phyloP scores from a whole-genome alignment of 2,888 invertebrate genomes.

The Bembecia ichneumoniformis region DNA sequence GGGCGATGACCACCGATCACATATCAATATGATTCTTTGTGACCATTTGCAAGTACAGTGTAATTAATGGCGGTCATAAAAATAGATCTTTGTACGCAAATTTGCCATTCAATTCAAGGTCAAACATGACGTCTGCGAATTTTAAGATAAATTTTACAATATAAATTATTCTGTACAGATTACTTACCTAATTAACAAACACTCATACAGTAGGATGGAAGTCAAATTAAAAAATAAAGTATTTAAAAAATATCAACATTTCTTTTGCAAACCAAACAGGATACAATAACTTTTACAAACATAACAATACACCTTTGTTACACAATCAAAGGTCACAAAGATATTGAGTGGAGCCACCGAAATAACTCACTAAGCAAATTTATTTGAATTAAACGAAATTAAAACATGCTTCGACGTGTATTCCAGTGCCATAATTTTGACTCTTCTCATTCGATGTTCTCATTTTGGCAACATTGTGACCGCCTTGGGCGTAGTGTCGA shows the following conservation, averaged over 20 bases:
- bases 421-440: not conserved
- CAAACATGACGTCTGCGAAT: not conserved
- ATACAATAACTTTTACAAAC: too few species aligned
- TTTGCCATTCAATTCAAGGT: not conserved
- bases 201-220: too few species aligned
- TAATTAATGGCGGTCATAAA: not conserved
- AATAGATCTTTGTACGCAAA: not conserved
- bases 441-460: slow-evolving; percentile 7
- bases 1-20: not conserved
- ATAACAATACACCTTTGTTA: too few species aligned
- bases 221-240: too few species aligned
- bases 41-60: not conserved
- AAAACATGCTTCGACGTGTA: not conserved
- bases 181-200: too few species aligned
- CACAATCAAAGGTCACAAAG: not conserved
- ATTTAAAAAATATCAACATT: too few species aligned
- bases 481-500: slow-evolving; percentile 27
- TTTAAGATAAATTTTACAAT: too few species aligned
- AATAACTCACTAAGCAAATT: slow-evolving; percentile 25
- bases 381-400: slow-evolving; percentile 17
- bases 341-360: slow-evolving; percentile 23
- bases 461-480: slow-evolving; percentile 31
- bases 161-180: too few species aligned
- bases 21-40: not conserved
- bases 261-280: too few species aligned